These are phyloP conservation scores for Ceyx melanurus DNA, from an alignment of 2,113 vertebrate species.

Conservation along the genomic window DNA sequence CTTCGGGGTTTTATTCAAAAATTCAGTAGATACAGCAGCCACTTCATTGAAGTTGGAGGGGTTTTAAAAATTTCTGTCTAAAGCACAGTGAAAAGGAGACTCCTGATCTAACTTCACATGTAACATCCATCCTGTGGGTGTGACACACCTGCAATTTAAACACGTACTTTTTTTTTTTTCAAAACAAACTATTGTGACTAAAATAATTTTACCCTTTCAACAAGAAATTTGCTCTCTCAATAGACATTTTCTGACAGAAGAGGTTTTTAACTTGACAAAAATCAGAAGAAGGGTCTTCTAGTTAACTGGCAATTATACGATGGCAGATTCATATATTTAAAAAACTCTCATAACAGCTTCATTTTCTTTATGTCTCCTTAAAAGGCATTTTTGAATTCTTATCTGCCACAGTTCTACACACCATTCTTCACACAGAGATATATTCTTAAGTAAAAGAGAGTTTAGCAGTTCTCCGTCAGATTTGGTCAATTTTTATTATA, in stretches of 20 bases:
- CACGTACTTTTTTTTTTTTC: neutral
- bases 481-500: slow-evolving; percentile 12
- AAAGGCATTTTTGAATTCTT: slow-evolving; percentile 4
- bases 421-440: neutral
- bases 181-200: neutral
- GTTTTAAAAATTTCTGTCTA: neutral
- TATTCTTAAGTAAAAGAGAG: neutral
- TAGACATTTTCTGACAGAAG: neutral
- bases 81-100: neutral
- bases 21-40: neutral
- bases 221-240: neutral
- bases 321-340: neutral
- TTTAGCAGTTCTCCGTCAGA: neutral
- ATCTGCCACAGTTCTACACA: neutral
- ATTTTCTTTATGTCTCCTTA: neutral
- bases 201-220: neutral
- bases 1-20: neutral
- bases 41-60: neutral
- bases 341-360: neutral
- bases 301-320: neutral
- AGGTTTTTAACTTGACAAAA: neutral
- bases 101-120: neutral
- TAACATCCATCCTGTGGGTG: neutral
- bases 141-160: neutral
- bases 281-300: neutral